Base-by-base conservation (phyloP, 2,888 invertebrate species). In the Spilosoma lubricipeda region DNA sequence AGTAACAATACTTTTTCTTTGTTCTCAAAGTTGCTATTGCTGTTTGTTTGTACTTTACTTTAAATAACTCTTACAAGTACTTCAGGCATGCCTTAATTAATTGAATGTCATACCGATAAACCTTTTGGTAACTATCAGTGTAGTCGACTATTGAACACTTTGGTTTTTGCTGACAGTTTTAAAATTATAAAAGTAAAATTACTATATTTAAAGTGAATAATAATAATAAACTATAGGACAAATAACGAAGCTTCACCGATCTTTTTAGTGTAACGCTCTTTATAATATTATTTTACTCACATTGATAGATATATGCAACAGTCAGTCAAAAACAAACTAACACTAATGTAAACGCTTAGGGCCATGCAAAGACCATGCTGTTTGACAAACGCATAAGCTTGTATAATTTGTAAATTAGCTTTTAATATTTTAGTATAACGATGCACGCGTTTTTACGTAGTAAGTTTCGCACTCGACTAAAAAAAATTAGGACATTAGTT, bases 251-350 rank as follows among this genome's bases (percentile, higher is more conserved):
- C n/a, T 52, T 20, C 36, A n/a, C 36, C 5, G 68, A 56, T 36
- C n/a, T 39, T 69, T 39, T 56, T 36, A 1, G n/a, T 69, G n/a
- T 18, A 56, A 56, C 59, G 30, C 23, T 36, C 13, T 68, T 74
- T 30, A 67, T 73, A 39, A 45, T 48, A 56, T 67, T 67, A 59
- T 15, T 71, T 67, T 79, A 59, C 4, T 45, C 73, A 82, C 74
- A 65, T 75, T n/a, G 33, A 70, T 73, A 39, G 39, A 11, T 39
- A 39, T 87, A 91, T 93, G 93, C 93, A 90, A 88, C 92, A 91
- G 93, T 93, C 93, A 93, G 93, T 93, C 92, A 89, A 86, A 88
- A 85, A 87, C 82, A 81, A 77, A 77, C 69, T n/a, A 78, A 77
- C 74, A 76, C 73, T 77, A 81, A 72, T 82, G 72, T 80, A 76